Conservation (phyloP, 2,797 vertebrate species). For the Ptychobarbus kaznakovi region DNA sequence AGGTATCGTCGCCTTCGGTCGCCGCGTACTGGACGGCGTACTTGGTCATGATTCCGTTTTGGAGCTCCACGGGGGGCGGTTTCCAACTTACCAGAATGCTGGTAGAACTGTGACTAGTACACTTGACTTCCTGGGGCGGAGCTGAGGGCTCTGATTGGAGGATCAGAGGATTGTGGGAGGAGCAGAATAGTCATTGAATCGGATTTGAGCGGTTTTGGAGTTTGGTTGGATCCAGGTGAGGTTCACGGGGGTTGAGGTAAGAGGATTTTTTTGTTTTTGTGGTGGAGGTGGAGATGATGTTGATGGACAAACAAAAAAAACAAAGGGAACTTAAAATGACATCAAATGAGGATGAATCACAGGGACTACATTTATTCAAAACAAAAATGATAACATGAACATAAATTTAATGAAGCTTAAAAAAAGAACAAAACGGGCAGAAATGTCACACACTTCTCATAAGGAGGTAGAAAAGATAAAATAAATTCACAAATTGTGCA, state of each 20-base stretch:
- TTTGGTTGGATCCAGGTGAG: conserved; percentile 79
- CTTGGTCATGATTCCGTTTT: conserved; percentile 94
- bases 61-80: conserved; percentile 90
- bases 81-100: conserved; percentile 99
- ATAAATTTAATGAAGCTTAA: conserved; percentile 78
- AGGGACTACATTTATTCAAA: conserved; percentile 60
- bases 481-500: conserved; percentile 77
- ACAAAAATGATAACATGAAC: conserved; percentile 70
- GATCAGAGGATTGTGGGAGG: conserved; percentile 61
- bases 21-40: conserved; percentile 90
- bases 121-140: conserved; percentile 95
- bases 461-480: conserved; percentile 72
- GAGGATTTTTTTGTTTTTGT: conserved; percentile 71
- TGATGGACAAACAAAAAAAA: conserved; percentile 72
- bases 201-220: conserved; percentile 57
- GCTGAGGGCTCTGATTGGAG: conserved; percentile 91
- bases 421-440: conserved; percentile 65
- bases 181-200: conserved; percentile 58
- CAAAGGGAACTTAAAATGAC: conserved; percentile 79
- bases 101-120: conserved; percentile 96
- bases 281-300: conserved; percentile 65
- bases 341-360: conserved; percentile 83
- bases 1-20: conserved; percentile 89
- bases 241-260: conserved; percentile 85
- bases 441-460: conserved; percentile 76